These are phyloP conservation scores for Apodemia hepburni DNA, from an alignment of 2,888 invertebrate genomes.

Conservation along the genomic window DNA sequence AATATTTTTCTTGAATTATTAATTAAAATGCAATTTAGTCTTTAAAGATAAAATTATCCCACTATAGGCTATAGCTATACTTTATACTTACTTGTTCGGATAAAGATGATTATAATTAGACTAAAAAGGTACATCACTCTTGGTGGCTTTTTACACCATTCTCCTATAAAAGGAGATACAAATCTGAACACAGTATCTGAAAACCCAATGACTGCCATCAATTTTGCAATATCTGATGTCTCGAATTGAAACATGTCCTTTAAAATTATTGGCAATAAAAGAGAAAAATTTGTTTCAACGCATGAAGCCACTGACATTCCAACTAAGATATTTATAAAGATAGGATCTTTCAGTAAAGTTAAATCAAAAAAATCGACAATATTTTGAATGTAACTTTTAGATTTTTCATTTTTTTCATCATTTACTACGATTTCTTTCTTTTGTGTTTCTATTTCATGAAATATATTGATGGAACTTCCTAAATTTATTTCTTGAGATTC, in stretches of 20 bases:
- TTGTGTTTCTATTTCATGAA: constrained; percentile 52
- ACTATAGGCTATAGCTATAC: not conserved
- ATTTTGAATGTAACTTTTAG: constrained; percentile 42
- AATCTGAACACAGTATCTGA: constrained; percentile 81
- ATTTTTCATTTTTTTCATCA: constrained; percentile 36
- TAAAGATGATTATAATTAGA: constrained; percentile 78
- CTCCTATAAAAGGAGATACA: constrained; percentile 83
- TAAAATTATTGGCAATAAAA: constrained; percentile 83
- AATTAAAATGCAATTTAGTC: no score
- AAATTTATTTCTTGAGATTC: constrained; percentile 79
- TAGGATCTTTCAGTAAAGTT: constrained; percentile 82
- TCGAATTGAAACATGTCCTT: constrained; percentile 80
- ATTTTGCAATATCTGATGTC: constrained; percentile 78
- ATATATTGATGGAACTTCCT: constrained; percentile 81
- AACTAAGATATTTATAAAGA: constrained; percentile 84
- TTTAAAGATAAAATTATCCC: no score
- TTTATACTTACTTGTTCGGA: constrained; percentile 81
- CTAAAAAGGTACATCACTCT: constrained; percentile 83
- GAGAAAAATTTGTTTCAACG: constrained; percentile 85
- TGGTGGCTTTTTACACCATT: constrained; percentile 80
- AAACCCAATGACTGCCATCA: constrained; percentile 82
- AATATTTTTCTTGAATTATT: no score
- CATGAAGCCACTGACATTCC: constrained; percentile 85
- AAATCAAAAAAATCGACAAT: constrained; percentile 82
- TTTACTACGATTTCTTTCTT: constrained; percentile 42